Evolutionary conservation across 2,113 vertebrate species (phyloP).

Genomic region (Leptodactylus fuscus): DNA sequence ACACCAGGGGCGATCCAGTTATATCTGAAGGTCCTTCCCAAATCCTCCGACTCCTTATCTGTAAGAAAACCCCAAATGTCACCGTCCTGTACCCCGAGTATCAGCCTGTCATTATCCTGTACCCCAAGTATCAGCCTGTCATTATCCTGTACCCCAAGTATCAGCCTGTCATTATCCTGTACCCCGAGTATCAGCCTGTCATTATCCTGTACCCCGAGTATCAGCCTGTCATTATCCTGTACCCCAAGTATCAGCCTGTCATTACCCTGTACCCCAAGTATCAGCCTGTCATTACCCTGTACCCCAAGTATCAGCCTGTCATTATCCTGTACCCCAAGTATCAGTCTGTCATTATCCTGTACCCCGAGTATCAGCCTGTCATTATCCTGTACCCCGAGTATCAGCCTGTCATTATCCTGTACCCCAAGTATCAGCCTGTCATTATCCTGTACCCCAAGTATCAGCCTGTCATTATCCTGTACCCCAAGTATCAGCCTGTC

Average conservation of each 20-base stretch:
- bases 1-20: conserved; percentile 62
- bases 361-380: neutral
- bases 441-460: neutral
- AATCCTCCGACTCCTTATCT: neutral
- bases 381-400: neutral
- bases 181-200: neutral
- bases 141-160: neutral
- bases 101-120: neutral
- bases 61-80: neutral
- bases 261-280: neutral
- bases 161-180: neutral
- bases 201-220: neutral
- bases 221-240: no score
- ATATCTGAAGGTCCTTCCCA: neutral
- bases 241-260: neutral
- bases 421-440: neutral
- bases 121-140: neutral
- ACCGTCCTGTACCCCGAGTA: neutral
- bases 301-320: neutral
- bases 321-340: neutral
- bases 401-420: neutral
- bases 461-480: neutral
- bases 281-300: neutral
- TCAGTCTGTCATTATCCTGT: neutral
- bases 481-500: neutral